Conservation (phyloP, 2,113 vertebrate genomes). For the Eulemur rufifrons region DNA sequence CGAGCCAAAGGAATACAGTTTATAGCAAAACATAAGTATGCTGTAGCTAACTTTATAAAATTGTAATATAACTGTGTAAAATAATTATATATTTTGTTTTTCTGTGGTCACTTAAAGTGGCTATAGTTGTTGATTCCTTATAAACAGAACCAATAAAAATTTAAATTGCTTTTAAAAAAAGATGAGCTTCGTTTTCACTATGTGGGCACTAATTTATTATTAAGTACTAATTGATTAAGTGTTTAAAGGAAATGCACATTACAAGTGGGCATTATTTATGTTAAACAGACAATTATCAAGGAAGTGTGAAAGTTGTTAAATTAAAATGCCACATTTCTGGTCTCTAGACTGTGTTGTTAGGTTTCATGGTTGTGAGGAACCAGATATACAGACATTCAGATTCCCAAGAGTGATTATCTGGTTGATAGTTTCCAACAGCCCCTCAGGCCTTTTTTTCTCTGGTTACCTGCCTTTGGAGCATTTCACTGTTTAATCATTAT, state of each 20-base stretch:
- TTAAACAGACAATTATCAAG: not conserved
- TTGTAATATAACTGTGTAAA: conserved; percentile 78
- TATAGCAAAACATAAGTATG: conserved; percentile 62
- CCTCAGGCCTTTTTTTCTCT: not conserved
- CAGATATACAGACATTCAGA: not conserved
- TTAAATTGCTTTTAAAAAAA: conserved; percentile 65
- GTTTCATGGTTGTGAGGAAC: not conserved
- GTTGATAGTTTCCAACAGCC: not conserved
- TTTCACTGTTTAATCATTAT: not conserved
- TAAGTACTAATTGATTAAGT: not conserved
- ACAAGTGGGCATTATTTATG: not conserved
- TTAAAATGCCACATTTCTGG: conserved; percentile 24
- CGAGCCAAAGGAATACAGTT: not conserved
- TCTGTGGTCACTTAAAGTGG: conserved; percentile 71
- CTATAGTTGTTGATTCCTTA: conserved; percentile 56
- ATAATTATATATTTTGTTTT: conserved; percentile 76
- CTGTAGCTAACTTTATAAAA: conserved; percentile 59
- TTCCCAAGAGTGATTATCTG: not conserved
- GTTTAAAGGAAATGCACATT: conserved; percentile 10
- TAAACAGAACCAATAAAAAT: conserved; percentile 84
- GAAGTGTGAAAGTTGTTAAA: not conserved
- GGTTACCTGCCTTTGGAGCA: not conserved
- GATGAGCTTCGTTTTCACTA: not conserved
- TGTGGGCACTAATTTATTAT: not conserved
- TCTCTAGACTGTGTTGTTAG: not conserved